Base-by-base conservation (phyloP, 2,888 invertebrate species). In the Drosophila gaucha region DNA sequence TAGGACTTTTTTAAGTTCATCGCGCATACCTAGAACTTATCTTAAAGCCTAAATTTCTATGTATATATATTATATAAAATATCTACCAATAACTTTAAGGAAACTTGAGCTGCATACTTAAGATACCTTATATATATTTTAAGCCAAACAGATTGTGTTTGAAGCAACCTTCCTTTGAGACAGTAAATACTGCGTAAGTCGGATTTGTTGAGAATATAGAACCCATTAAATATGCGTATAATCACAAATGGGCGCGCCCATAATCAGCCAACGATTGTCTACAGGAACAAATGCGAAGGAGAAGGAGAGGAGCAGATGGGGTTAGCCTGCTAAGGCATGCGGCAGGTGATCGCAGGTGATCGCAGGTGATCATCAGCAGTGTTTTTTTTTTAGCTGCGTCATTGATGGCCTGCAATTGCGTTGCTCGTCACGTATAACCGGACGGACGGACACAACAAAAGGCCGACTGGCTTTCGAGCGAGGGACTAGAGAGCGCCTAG, bases 381-480 rank as follows among this genome's bases (percentile, higher is more conserved):
- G 54, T 39, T 57, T 9, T 22, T 39, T 9, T 28, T 28, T 41
- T 36, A 67, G 74, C 74, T 68, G 68, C 55, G 58, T 67, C 78
- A 63, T 67, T 74, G 78, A 85, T 78, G 58, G 85, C 73, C 69
- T 55, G 66, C 82, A 66, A 70, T 87, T 87, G 82, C 73, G 51
- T 67, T 87, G 82, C 87, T 56, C 54, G 80, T 86, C 87, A 84
- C 87, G 83, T 86, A 57, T 57, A 39, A 31, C 50, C 56, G 43
- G 50, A 46, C 44, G 18, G 12, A 12, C 44, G 12, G 12, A 18
- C 16, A 51, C 59, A 46, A 38, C 36, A 59, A 51, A 70, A 58
- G 49, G 31, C 46, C 35, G 65, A 16, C 36, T 47, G 39, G 43
- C 35, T 44, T 47, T 39, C 36, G 24, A 14, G 14, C 2, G 26